phyloP scores from a whole-genome alignment of 2,113 vertebrate species.

The Hirundichthys speculiger region DNA sequence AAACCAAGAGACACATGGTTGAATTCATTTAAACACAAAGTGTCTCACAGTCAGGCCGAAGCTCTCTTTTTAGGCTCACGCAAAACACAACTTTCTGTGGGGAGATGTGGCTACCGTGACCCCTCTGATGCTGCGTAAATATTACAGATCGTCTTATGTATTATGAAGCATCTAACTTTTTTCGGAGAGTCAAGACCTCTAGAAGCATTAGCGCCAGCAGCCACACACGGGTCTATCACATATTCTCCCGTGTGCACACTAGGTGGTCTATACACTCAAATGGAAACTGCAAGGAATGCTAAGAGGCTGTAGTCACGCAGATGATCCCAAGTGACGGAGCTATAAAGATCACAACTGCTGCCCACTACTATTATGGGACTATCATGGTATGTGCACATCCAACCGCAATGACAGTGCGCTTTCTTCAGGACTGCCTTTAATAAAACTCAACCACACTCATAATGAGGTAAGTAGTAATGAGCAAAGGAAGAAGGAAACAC shows the following conservation, averaged over 20 bases:
- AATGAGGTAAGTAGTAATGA: neutral
- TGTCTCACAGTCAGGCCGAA: neutral
- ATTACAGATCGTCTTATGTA: constrained; percentile 44
- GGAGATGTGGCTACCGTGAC: neutral
- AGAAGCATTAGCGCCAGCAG: constrained; percentile 9
- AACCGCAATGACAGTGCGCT: neutral
- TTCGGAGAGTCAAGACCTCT: neutral
- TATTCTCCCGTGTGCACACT: neutral
- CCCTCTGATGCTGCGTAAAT: constrained; percentile 20
- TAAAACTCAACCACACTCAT: constrained; percentile 22
- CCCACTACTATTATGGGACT: neutral
- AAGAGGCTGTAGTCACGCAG: constrained; percentile 38
- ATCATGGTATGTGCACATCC: constrained; percentile 6
- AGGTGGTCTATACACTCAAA: constrained; percentile 15
- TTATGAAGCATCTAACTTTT: constrained; percentile 44
- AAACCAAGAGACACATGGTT: constrained; percentile 13
- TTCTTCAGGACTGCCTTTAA: constrained; percentile 18
- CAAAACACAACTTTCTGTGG: constrained; percentile 8
- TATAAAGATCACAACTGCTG: constrained; percentile 23
- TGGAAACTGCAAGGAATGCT: constrained; percentile 6
- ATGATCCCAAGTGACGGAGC: constrained; percentile 5
- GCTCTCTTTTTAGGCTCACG: constrained; percentile 2
- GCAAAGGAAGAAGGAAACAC: neutral
- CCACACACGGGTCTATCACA: neutral
- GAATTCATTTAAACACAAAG: constrained; percentile 16